Base-by-base conservation (phyloP, 2,113 vertebrate genomes). In the Macrotus californicus region DNA sequence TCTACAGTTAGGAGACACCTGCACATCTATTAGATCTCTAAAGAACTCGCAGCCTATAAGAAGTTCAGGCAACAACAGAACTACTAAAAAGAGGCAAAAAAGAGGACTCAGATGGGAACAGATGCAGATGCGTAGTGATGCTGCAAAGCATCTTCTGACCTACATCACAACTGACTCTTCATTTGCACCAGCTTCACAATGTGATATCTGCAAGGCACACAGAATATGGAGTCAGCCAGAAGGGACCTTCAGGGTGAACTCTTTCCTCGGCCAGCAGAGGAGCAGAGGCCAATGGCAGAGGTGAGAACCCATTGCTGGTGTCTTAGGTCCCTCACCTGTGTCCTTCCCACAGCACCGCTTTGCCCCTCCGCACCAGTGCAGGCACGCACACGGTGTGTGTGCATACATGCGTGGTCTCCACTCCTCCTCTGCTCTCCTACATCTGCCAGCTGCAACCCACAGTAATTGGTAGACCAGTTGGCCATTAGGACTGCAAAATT, bases 391-490 rank as follows among this genome's bases (percentile, higher is more conserved):
- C 0, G 4, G 43, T 41, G 54, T 18, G n/a, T 12, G 34, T 0
- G 6, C 2, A 10, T 1, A 2, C 8, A 6, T 2, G 13, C 11
- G 15, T 31, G 22, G 16, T 3, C 22, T 76, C 2, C 6, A 9
- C 43, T 7, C 61, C 36, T 24, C 36, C 46, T 34, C 6, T 41
- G 43, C n/a, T 75, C 34, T 14, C 2, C n/a, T 76, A 9, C 29
- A 4, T 19, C 48, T 41, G 36, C 34, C 26, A 18, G 10, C 36
- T 29, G 14, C 93, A 87, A 50, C 59, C 11, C 36, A 26, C 0
- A 7, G 50, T 31, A 39, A 3, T 1, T 6, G 21, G 43, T 2
- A 72, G 26, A 36, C 21, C 13, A 52, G 9, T 26, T 59, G 22
- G 41, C 36, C 11, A 0, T 8, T 12, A 15, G 3, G 22, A 26